These are phyloP conservation scores for Plectrocnemia conspersa DNA, from an alignment of 1,140 invertebrate species.

Conservation along the genomic window DNA sequence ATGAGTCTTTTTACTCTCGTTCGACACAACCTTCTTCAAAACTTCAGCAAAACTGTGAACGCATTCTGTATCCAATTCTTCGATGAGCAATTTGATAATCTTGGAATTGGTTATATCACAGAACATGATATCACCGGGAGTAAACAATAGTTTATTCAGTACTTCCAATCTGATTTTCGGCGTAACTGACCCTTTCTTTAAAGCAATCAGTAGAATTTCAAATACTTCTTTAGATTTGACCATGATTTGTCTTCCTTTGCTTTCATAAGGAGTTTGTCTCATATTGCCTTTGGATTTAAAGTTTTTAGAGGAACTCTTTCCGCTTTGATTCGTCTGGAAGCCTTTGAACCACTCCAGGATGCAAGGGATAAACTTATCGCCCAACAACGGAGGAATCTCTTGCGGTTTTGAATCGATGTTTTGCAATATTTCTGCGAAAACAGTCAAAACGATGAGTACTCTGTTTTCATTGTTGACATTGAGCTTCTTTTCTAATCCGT, in stretches of 20 bases:
- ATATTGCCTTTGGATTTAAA: slow-evolving; percentile 35
- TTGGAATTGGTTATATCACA: slow-evolving; percentile 64
- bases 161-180: slow-evolving; percentile 52
- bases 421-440: slow-evolving; percentile 51
- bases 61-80: slow-evolving; percentile 54
- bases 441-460: slow-evolving; percentile 52
- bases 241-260: slow-evolving; percentile 52
- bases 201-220: slow-evolving; percentile 46
- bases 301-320: slow-evolving; percentile 44
- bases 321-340: slow-evolving; percentile 46
- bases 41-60: slow-evolving; percentile 58
- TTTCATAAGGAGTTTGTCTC: slow-evolving; percentile 24
- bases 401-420: slow-evolving; percentile 47
- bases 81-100: slow-evolving; percentile 57
- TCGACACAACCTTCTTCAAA: slow-evolving; percentile 55
- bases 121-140: slow-evolving; percentile 65
- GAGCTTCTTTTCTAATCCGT: slow-evolving; percentile 54
- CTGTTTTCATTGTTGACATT: slow-evolving; percentile 57
- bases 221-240: slow-evolving; percentile 55
- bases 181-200: slow-evolving; percentile 49
- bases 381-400: slow-evolving; percentile 50
- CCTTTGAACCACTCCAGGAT: slow-evolving; percentile 55
- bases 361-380: slow-evolving; percentile 53
- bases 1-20: slow-evolving; percentile 49
- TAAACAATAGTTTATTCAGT: slow-evolving; percentile 59